Base-by-base conservation (phyloP, 1,140 invertebrate species). In the Drosophila littoralis region DNA sequence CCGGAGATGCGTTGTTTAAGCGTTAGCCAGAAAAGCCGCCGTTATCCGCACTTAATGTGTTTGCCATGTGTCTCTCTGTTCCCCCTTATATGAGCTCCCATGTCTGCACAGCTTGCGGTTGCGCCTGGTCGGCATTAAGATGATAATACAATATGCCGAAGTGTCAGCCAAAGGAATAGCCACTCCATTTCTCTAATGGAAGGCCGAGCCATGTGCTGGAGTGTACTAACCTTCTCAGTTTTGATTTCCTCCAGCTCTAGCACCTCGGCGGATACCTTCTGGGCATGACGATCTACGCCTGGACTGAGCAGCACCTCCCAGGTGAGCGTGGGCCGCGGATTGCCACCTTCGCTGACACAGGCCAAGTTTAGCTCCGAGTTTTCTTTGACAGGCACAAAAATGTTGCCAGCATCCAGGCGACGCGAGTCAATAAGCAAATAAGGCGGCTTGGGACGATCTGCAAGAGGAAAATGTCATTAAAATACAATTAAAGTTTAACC, bases 271-370 rank as follows among this genome's bases (percentile, higher is more conserved):
- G 92, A 90, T 38, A 92, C 90, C 51, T 92, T 92, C 55, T 92
- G 91, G 2, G 93, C 93, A 40, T 94, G 92, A 13, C 93, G 93
- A 78, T 94, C 94, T 5, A 94, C 92, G 12, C 93, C 92, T 0
- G 94, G 94, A 71, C 94, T 94, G 58, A 95, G 93, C 42, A 94
- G 91, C 76, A 97, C 94, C 66, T 95, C 94, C 96, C 95, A 97
- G 42, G 94, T 94, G 78, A 96, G 93, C 40, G 94, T 93, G 7
- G 96, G 96, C 1, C 95, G 94, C 0, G 97, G 96, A 72, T 96
- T 96, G 1, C 96, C 96, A 75, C 96, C 96, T 92, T 97, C 96
- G 57, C 96, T 96, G 5, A 97, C 95, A 88, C 97, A 98, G 73
- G 96, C 94, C 55, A 98, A 94, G 45, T 95, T 95, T 35, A 97